phyloP scores from a whole-genome alignment of 2,113 vertebrate genomes.

The Rhinichthys klamathensis region DNA sequence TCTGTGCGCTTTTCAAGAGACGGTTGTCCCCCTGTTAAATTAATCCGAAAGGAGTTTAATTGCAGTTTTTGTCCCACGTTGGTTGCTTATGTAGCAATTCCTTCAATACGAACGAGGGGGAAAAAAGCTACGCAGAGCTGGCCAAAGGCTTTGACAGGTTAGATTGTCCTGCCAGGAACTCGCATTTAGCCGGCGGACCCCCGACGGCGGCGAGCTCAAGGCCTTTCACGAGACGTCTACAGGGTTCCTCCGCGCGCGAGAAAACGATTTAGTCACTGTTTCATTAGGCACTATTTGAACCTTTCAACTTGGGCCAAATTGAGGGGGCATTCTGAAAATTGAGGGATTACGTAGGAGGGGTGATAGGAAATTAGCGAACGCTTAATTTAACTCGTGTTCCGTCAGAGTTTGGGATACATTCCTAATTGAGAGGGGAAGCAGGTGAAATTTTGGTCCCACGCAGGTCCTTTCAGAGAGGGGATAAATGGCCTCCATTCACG shows the following conservation, averaged over 20 bases:
- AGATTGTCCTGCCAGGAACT: slow-evolving; percentile 78
- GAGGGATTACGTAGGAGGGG: slow-evolving; percentile 91
- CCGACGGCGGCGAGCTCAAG: slow-evolving; percentile 72
- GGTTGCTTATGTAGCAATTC: slow-evolving; percentile 79
- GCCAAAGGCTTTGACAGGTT: slow-evolving; percentile 80
- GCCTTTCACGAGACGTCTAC: slow-evolving; percentile 84
- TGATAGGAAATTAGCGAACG: slow-evolving; percentile 95
- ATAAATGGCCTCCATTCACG: slow-evolving; percentile 93
- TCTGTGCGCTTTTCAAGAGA: slow-evolving; percentile 73
- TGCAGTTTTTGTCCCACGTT: slow-evolving; percentile 83
- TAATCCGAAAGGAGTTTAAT: slow-evolving; percentile 82
- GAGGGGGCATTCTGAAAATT: slow-evolving; percentile 89
- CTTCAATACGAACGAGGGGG: slow-evolving; percentile 64
- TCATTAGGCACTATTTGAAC: slow-evolving; percentile 98
- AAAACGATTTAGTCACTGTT: slow-evolving; percentile 94
- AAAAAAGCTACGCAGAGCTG: slow-evolving; percentile 69
- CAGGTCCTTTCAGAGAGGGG: slow-evolving; percentile 88
- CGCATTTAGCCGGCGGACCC: slow-evolving; percentile 73
- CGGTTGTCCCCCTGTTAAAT: slow-evolving; percentile 62
- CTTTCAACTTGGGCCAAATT: slow-evolving; percentile 98
- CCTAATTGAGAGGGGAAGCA: slow-evolving; percentile 99
- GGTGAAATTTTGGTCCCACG: slow-evolving; percentile 96
- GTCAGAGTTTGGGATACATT: slow-evolving; percentile 98
- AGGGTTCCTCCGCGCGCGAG: slow-evolving; percentile 80
- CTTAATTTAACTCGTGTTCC: slow-evolving; percentile 99